Evolutionary conservation across 2,888 invertebrate genomes (phyloP).

Genomic region (Zele albiditarsus): DNA sequence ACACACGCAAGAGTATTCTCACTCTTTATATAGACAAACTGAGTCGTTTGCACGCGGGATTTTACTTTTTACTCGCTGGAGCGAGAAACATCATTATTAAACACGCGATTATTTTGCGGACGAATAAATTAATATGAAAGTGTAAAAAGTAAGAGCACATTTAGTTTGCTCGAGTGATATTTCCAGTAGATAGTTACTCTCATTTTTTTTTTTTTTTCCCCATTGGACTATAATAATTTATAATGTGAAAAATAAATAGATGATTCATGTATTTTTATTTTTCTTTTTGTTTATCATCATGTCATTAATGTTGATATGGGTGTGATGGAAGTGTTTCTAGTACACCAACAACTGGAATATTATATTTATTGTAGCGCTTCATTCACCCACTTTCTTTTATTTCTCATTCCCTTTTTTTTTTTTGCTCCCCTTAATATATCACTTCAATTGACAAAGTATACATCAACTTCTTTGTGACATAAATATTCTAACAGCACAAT

Average conservation of each 20-base stretch:
- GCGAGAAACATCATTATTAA: conserved; percentile 2
- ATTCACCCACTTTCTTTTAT: conserved; percentile 19
- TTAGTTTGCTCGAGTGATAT: conserved; percentile 1
- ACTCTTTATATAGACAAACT: background rate
- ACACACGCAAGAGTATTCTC: conserved; percentile 24
- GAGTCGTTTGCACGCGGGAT: conserved; percentile 10
- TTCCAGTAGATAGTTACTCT: background rate
- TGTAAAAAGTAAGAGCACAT: conserved; percentile 20
- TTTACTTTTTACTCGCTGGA: conserved; percentile 36
- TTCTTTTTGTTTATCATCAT: background rate
- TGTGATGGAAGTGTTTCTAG: no score
- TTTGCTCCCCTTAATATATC: background rate
- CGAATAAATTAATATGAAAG: conserved; percentile 40
- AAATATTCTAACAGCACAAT: background rate
- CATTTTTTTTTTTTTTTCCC: background rate
- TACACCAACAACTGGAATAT: background rate
- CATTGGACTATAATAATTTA: background rate
- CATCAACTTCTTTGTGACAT: background rate
- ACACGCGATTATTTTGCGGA: conserved; percentile 37
- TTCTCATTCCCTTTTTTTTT: background rate
- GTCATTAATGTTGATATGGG: background rate
- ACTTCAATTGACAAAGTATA: background rate
- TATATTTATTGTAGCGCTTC: background rate
- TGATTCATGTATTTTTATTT: background rate
- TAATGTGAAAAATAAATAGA: background rate